A percentile compares a stretch with the other conserved stretches of the same genome.
Evolutionary conservation across 2,113 vertebrate species (phyloP).

Genomic region (Dolichallabes microphthalmus): DNA sequence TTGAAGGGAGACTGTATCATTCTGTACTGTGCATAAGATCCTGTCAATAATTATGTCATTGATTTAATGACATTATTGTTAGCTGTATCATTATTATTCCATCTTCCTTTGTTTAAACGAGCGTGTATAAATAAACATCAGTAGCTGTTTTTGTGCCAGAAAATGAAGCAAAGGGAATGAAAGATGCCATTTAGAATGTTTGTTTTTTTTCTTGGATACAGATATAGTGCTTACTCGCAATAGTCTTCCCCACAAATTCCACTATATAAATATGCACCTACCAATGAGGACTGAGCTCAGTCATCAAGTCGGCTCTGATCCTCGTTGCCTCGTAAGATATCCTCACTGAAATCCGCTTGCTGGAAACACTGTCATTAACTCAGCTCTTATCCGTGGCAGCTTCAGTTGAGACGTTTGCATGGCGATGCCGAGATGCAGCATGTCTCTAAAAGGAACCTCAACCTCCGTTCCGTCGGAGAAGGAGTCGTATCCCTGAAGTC

Average conservation of each 20-base stretch:
- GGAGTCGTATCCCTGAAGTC: constrained; percentile 26
- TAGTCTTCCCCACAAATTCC: not conserved
- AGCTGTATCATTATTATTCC: not conserved
- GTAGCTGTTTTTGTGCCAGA: not conserved
- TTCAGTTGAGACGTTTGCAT: not conserved
- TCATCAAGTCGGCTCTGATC: not conserved
- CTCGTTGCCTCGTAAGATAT: no score
- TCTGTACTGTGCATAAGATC: not conserved
- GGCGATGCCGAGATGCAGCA: constrained; percentile 67
- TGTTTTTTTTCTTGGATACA: no score
- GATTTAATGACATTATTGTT: not conserved
- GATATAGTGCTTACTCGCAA: not conserved
- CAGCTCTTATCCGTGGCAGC: not conserved
- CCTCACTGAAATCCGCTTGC: not conserved
- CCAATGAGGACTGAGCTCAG: not conserved
- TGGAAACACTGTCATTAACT: not conserved
- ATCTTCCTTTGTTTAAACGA: not conserved
- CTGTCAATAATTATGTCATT: no score
- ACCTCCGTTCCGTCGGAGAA: constrained; percentile 32
- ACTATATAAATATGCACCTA: not conserved
- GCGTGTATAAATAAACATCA: not conserved
- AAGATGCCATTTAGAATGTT: not conserved
- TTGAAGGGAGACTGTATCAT: not conserved
- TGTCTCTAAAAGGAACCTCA: constrained; percentile 53
- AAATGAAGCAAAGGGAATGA: not conserved